Conservation (phyloP, 2,888 invertebrate genomes). For the Caenorhabditis drosophilae region DNA sequence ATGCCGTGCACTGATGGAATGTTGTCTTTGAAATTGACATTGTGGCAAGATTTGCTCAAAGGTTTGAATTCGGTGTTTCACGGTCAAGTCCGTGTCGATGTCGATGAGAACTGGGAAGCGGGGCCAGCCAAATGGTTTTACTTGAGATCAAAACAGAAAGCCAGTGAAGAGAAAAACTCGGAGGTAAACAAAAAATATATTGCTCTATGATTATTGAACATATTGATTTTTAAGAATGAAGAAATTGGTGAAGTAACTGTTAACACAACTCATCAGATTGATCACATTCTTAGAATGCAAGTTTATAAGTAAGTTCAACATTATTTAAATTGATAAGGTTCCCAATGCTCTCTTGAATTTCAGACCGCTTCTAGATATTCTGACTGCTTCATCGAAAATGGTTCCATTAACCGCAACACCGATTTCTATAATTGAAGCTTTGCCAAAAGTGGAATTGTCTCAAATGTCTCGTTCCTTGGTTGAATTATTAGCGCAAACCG, state of each 20-base stretch:
- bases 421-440: conserved; percentile 53
- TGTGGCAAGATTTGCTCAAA: conserved; percentile 57
- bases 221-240: too few species aligned
- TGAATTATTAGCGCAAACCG: conserved; percentile 57
- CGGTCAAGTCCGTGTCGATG: conserved; percentile 55
- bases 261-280: conserved; percentile 23
- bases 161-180: too few species aligned
- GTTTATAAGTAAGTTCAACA: conserved; percentile 25
- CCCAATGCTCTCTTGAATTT: too few species aligned
- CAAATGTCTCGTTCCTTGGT: conserved; percentile 62
- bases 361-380: conserved; percentile 32
- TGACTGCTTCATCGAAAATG: conserved; percentile 18
- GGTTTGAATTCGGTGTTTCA: conserved; percentile 55
- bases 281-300: conserved; percentile 31
- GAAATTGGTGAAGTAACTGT: conserved; percentile 34
- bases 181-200: too few species aligned
- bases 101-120: conserved; percentile 48
- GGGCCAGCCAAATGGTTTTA: conserved; percentile 59
- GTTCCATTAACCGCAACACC: conserved; percentile 53
- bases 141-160: conserved; percentile 46
- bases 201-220: too few species aligned
- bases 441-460: conserved; percentile 61
- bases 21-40: conserved; percentile 46
- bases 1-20: conserved; percentile 48
- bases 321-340: not conserved